phyloP scores from a whole-genome alignment of 2,797 vertebrate genomes.

The Sebastes oblongus region DNA sequence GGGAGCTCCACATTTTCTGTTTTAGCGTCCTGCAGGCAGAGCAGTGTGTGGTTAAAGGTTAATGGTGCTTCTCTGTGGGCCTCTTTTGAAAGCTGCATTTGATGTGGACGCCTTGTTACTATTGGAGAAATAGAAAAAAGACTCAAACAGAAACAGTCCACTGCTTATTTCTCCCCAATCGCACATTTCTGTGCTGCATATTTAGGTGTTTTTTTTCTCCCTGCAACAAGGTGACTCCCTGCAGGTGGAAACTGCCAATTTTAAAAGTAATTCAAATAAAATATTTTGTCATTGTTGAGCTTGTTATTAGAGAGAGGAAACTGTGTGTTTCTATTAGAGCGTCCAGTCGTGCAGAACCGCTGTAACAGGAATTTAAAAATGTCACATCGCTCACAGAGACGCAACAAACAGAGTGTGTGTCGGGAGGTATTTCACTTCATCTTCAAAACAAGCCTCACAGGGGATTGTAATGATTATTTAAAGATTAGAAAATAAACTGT shows the following conservation, averaged over 20 bases:
- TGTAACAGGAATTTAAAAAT: conserved; percentile 50
- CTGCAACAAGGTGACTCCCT: background rate
- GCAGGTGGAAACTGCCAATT: background rate
- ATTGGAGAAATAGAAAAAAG: conserved; percentile 6
- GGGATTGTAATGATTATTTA: background rate
- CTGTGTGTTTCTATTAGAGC: conserved; percentile 49
- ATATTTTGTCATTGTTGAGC: conserved; percentile 8
- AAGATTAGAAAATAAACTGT: conserved; percentile 4
- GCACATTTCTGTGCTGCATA: background rate
- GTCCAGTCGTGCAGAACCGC: conserved; percentile 46
- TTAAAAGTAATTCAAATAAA: conserved; percentile 8
- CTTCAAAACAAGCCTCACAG: background rate
- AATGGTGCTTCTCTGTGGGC: conserved; percentile 20
- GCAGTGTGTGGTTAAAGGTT: conserved; percentile 12
- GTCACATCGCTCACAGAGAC: conserved; percentile 36
- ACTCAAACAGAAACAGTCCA: background rate
- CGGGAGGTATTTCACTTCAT: background rate
- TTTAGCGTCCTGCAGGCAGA: background rate
- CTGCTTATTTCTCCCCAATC: background rate
- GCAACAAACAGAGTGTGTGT: background rate
- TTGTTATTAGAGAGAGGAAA: conserved; percentile 31
- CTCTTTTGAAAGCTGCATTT: conserved; percentile 3
- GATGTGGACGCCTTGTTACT: background rate
- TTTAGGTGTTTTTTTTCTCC: background rate
- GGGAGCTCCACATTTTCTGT: background rate